Base-by-base conservation (phyloP, 2,888 invertebrate species). In the Tinea trinotella region DNA sequence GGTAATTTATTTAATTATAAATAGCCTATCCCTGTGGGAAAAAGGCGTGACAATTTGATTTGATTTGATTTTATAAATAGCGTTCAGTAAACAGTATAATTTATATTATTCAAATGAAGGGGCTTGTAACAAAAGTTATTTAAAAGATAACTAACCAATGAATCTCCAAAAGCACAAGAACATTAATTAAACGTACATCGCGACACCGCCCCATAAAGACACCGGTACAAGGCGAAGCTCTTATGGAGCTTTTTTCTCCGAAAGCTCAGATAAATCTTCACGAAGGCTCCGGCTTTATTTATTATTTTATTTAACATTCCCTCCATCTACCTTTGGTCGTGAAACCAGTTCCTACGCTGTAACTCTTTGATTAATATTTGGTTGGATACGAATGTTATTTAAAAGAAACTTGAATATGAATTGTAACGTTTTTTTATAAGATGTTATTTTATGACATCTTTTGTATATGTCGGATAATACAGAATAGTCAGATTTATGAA, bases 241-340 rank as follows among this genome's bases (percentile, higher is more conserved):
- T 80, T 76, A 73, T 72, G 66, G 70, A 67, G 66, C 67, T 53
- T 81, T 76, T 81, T 84, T 77, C 80, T 74, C 72, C 70, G 73
- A 80, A 81, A 53, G 20, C 53, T 20, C 40, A 53, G 53, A 85
- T 84, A 85, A 84, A 84, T 85, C 85, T 83, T 30, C 75, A 75
- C 71, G 74, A 77, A 80, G 76, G 76, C 70, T 69, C 68, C 64
- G 67, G 54, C 73, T 54, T 80, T 83, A 82, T 85, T 83, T 82
- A 83, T 84, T 82, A 84, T 85, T 84, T 83, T 82, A 80, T 84
- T 70, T 69, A 68, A 55, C 40, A 80, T 74, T 67, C 71, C 73
- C 30, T 55, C 73, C 70, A 35, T 53, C 72, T 70, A 74, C 74
- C 74, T 80, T 81, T 82, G 70, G 80, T 40, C 22, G 52, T 15